Evolutionary conservation across 2,797 vertebrate species (phyloP).

Genomic region (Stomatorhinus walkeri): DNA sequence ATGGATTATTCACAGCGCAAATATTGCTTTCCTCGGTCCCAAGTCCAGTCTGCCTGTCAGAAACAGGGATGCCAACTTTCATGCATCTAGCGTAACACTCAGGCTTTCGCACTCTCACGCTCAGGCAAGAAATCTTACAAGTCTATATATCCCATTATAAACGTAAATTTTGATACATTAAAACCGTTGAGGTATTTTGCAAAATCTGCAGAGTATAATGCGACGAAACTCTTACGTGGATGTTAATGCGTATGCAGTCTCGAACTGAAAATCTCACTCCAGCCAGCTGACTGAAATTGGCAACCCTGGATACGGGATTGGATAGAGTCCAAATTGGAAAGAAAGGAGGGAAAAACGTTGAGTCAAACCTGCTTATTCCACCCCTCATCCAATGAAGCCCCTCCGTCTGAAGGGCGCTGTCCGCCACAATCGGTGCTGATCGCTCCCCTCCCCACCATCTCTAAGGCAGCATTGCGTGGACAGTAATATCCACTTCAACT

Average conservation of each 20-base stretch:
- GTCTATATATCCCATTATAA: background rate
- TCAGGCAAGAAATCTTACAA: background rate
- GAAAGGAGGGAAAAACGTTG: constrained; percentile 42
- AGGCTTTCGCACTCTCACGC: background rate
- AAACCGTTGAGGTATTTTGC: background rate
- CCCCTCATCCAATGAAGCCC: constrained; percentile 24
- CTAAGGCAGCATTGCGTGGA: background rate
- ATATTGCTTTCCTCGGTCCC: background rate
- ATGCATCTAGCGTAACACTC: background rate
- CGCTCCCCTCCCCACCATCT: background rate
- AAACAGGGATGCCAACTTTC: background rate
- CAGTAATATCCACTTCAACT: background rate
- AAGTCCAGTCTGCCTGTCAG: background rate
- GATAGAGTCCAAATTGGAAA: background rate
- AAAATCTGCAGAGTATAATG: background rate
- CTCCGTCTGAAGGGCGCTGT: constrained; percentile 49
- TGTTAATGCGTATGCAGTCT: background rate
- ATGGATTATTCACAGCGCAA: background rate
- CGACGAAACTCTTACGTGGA: background rate
- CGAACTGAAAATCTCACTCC: background rate
- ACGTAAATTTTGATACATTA: background rate
- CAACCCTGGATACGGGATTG: background rate
- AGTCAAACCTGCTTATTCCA: constrained; percentile 46
- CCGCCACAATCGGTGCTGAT: constrained; percentile 40
- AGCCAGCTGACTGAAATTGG: background rate